Evolutionary conservation across 2,888 invertebrate genomes (phyloP).

Genomic region (Clostera curtula): DNA sequence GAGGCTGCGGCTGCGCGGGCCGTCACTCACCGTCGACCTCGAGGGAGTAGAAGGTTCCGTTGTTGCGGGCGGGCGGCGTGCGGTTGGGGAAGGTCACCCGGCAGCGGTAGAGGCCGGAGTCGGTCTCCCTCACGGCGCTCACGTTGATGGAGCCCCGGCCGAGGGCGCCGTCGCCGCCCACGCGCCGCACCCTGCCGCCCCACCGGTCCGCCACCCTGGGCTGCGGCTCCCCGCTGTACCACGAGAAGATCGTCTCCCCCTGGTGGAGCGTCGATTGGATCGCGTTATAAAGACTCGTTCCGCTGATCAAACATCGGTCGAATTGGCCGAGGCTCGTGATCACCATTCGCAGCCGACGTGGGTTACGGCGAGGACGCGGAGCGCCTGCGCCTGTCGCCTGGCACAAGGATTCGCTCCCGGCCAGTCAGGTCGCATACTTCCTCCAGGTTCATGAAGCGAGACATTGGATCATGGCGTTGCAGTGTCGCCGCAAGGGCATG

Average conservation of each 20-base stretch:
- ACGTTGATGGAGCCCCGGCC: conserved; percentile 86
- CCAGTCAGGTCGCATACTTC: conserved; percentile 4
- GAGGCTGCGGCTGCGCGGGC: not conserved
- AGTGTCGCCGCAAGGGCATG: too few relatives aligned
- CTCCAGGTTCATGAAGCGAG: conserved; percentile 10
- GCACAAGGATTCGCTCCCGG: not conserved
- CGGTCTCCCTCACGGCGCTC: conserved; percentile 89
- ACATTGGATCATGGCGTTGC: too few relatives aligned
- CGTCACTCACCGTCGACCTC: conserved; percentile 85
- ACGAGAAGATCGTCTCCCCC: conserved; percentile 87
- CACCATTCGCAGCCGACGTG: not conserved
- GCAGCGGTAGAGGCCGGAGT: conserved; percentile 95
- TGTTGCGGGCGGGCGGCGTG: conserved; percentile 87
- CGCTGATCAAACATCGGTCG: not conserved
- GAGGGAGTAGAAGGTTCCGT: conserved; percentile 93
- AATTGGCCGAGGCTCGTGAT: not conserved
- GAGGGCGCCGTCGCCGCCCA: conserved; percentile 59
- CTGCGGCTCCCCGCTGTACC: conserved; percentile 82
- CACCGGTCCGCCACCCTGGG: conserved; percentile 84
- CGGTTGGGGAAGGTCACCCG: conserved; percentile 91
- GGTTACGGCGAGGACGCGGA: not conserved
- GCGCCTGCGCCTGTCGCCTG: not conserved
- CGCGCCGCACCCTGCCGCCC: conserved; percentile 81
- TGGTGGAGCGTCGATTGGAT: conserved; percentile 35
- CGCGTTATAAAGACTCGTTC: conserved; percentile 1